Conservation (phyloP, 2,797 vertebrate genomes). For the Champsocephalus gunnari region DNA sequence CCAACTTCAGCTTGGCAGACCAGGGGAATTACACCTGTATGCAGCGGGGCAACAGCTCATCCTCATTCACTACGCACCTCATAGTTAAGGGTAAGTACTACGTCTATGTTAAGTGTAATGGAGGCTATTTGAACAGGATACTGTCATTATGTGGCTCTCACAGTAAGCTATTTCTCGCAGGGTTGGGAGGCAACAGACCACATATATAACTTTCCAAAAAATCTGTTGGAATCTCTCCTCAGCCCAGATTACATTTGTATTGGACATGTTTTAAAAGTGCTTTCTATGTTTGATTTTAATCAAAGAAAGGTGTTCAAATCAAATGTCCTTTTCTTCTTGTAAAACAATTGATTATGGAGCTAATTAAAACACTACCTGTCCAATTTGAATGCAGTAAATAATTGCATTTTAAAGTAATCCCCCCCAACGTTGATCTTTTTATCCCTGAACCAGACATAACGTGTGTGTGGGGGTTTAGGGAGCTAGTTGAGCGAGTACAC, state of each 20-base stretch:
- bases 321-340: no score
- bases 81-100: slow-evolving; percentile 63
- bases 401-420: no score
- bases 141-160: slow-evolving; percentile 25
- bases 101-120: slow-evolving; percentile 4
- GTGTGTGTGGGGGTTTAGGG: slow-evolving; percentile 2
- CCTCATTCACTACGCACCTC: slow-evolving; percentile 68
- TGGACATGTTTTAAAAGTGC: no score
- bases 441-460: slow-evolving; percentile 8
- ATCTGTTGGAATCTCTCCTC: no score
- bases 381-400: no score
- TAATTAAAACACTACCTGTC: no score
- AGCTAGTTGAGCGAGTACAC: slow-evolving; percentile 20
- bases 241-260: no score
- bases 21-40: slow-evolving; percentile 79
- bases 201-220: no score
- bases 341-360: no score
- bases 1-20: slow-evolving; percentile 51
- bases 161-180: slow-evolving; percentile 7
- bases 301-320: no score
- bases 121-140: slow-evolving; percentile 14
- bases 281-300: no score
- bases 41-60: slow-evolving; percentile 44
- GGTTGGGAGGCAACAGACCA: no score
- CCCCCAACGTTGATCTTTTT: not conserved